Conservation (phyloP, 2,113 vertebrate species). For the Pyxicephalus adspersus region DNA sequence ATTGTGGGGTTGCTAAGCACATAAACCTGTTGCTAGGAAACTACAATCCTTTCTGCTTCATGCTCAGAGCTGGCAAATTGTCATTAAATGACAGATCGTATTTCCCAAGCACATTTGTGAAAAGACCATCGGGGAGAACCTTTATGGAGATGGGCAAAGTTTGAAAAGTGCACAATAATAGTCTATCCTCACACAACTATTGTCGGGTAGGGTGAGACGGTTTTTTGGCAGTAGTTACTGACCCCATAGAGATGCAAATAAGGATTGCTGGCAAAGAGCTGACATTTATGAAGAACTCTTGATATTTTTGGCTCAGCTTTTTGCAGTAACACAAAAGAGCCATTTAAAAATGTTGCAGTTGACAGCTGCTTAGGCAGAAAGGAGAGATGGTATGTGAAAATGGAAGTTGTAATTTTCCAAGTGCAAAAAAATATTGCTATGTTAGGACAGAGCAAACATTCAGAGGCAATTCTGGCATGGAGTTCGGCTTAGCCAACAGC, state of each 20-base stretch:
- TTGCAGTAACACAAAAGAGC: neutral
- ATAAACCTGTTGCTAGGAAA: conserved; percentile 60
- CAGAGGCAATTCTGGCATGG: neutral
- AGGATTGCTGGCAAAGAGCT: neutral
- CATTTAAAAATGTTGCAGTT: neutral
- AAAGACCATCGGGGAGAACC: neutral
- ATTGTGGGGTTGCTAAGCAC: conserved; percentile 61
- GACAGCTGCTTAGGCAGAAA: no score
- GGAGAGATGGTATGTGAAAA: no score
- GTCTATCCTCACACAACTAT: neutral
- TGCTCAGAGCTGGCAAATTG: conserved; percentile 19
- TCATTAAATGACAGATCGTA: conserved; percentile 43
- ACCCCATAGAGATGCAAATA: conserved; percentile 1
- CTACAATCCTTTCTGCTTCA: conserved; percentile 55
- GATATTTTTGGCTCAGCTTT: conserved; percentile 3
- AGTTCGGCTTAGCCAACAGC: neutral
- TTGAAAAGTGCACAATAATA: neutral
- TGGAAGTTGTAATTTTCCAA: no score
- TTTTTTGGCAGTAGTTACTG: neutral
- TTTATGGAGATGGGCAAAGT: neutral
- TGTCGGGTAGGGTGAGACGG: neutral
- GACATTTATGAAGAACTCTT: conserved; percentile 2
- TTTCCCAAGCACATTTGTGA: conserved; percentile 25
- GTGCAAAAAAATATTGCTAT: no score
- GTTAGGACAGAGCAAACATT: neutral